Evolutionary conservation across 2,888 invertebrate genomes (phyloP).

Genomic region (Drosophila cognata): DNA sequence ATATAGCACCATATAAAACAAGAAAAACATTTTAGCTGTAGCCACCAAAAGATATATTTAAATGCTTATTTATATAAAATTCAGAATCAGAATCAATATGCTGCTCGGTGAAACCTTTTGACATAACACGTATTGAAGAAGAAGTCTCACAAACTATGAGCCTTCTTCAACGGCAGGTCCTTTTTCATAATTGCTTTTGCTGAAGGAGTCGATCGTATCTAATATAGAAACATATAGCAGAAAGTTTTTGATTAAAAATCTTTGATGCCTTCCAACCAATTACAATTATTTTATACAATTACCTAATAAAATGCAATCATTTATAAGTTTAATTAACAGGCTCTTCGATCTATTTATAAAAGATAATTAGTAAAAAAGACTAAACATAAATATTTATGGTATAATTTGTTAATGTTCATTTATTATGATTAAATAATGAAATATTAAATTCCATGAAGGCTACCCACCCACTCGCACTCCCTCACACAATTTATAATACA

Average conservation of each 20-base stretch:
- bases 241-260: not conserved
- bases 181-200: not conserved
- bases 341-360: not conserved
- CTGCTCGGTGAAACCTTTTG: not conserved
- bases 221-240: not conserved
- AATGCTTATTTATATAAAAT: not conserved
- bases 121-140: not conserved
- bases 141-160: not conserved
- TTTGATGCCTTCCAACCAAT: not conserved
- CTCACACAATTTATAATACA: constrained; percentile 1
- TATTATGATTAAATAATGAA: not conserved
- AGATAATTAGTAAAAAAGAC: not conserved
- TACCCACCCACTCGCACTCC: not conserved
- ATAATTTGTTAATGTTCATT: not conserved
- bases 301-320: not conserved
- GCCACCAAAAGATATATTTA: not conserved
- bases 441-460: not conserved
- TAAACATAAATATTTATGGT: rapidly evolving
- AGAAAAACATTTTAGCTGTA: not conserved
- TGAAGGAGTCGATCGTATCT: not conserved
- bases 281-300: not conserved
- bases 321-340: too few species aligned
- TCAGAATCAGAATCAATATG: not conserved
- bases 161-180: not conserved
- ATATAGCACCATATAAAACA: not conserved